These are phyloP conservation scores for Acrocephalus arundinaceus DNA, from an alignment of 2,113 vertebrate species.

Conservation along the genomic window DNA sequence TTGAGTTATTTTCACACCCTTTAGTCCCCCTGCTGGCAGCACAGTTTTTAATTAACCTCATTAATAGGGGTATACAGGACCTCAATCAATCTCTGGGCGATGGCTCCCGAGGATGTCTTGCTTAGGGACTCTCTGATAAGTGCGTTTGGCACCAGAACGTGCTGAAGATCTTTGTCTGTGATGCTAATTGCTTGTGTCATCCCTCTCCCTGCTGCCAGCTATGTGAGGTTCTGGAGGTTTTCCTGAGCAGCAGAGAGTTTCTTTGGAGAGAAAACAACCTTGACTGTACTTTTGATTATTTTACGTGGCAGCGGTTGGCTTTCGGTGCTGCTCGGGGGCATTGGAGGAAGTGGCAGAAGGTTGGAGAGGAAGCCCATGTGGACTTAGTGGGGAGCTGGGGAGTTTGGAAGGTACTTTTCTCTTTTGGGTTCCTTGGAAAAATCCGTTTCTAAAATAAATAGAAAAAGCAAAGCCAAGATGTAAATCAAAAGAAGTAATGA, in stretches of 20 bases:
- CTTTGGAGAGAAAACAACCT: neutral
- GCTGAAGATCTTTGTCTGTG: neutral
- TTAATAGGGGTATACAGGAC: neutral
- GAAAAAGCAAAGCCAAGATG: neutral
- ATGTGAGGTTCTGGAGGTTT: neutral
- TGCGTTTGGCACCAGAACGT: fast-evolving
- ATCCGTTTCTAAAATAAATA: neutral
- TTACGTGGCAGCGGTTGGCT: fast-evolving
- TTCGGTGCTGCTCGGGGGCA: neutral
- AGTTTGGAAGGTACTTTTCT: neutral
- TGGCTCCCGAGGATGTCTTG: neutral
- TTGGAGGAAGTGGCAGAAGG: neutral
- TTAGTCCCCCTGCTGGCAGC: neutral
- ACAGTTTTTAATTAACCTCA: slow-evolving; percentile 34
- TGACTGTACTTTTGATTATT: neutral
- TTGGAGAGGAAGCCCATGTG: neutral
- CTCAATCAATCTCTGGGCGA: neutral
- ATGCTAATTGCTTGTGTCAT: neutral
- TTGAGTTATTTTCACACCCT: neutral
- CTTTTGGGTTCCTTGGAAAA: neutral
- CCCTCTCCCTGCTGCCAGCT: neutral
- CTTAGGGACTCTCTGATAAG: neutral
- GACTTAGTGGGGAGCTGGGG: neutral
- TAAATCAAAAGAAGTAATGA: neutral
- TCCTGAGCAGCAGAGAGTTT: neutral